Evolutionary conservation across 1,140 invertebrate species (phyloP).

Genomic region (Camponotus floridanus): DNA sequence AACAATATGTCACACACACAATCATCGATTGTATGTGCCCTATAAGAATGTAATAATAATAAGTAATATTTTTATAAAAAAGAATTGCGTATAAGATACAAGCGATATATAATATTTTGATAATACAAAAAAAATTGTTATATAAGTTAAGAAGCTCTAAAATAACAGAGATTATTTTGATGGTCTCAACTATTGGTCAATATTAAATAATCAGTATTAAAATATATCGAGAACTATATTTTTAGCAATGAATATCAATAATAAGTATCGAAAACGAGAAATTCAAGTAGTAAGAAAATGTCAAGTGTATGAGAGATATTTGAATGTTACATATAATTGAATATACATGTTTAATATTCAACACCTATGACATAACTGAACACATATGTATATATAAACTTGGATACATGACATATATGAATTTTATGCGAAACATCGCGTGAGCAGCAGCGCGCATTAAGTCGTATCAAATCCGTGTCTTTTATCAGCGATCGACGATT

Average conservation of each 20-base stretch:
- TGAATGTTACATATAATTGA: background rate
- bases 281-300: background rate
- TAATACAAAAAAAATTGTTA: background rate
- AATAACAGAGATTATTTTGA: background rate
- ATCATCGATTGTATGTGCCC: background rate
- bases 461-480: constrained; percentile 42
- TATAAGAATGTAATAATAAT: constrained; percentile 5
- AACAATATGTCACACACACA: background rate
- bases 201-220: background rate
- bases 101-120: background rate
- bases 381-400: background rate
- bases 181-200: background rate
- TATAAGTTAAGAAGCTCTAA: background rate
- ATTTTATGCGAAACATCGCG: background rate
- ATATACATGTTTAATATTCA: background rate
- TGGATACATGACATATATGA: background rate
- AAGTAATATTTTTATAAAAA: background rate
- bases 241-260: background rate
- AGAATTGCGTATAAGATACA: background rate
- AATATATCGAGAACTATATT: background rate
- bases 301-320: background rate
- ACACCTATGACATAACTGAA: constrained; percentile 1
- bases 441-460: constrained; percentile 11
- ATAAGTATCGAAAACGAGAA: background rate
- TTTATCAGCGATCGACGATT: constrained; percentile 46